Conservation (phyloP, 1,140 invertebrate species). For the Brachystomella parvula region DNA sequence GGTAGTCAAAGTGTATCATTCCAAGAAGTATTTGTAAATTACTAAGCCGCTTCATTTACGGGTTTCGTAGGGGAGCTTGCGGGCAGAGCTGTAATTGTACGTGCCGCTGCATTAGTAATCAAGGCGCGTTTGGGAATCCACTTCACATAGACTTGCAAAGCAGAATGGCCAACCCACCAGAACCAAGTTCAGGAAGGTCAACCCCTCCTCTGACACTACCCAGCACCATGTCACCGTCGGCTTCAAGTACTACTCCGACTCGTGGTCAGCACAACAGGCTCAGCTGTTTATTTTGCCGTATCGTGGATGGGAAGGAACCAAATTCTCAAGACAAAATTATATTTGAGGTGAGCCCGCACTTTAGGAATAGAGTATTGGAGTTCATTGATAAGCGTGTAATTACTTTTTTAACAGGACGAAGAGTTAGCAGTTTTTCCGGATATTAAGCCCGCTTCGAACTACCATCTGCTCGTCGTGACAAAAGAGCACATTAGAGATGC, state of each 20-base stretch:
- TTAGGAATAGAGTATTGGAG: not conserved
- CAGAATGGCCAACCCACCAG: no score
- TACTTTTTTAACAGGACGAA: constrained; percentile 57
- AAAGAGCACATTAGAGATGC: constrained; percentile 67
- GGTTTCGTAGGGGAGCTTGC: not conserved
- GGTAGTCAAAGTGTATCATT: no score
- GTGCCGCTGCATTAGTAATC: not conserved
- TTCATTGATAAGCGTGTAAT: constrained; percentile 8
- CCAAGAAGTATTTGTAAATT: no score
- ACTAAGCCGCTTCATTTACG: no score
- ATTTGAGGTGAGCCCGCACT: not conserved
- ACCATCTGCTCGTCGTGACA: constrained; percentile 73
- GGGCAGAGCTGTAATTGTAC: not conserved
- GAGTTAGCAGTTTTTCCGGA: constrained; percentile 70
- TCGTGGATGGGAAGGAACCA: constrained; percentile 51
- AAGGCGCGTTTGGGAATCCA: not conserved
- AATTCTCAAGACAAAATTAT: not conserved
- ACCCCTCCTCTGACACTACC: no score
- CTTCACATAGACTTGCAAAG: not conserved
- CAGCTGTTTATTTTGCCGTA: constrained; percentile 63
- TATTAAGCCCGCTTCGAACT: constrained; percentile 68
- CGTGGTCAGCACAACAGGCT: not conserved
- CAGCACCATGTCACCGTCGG: no score
- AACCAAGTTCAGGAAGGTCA: no score
- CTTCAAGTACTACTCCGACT: not conserved